Conservation (phyloP, 23 tunicate genomes). For the Oikopleura albicans region DNA sequence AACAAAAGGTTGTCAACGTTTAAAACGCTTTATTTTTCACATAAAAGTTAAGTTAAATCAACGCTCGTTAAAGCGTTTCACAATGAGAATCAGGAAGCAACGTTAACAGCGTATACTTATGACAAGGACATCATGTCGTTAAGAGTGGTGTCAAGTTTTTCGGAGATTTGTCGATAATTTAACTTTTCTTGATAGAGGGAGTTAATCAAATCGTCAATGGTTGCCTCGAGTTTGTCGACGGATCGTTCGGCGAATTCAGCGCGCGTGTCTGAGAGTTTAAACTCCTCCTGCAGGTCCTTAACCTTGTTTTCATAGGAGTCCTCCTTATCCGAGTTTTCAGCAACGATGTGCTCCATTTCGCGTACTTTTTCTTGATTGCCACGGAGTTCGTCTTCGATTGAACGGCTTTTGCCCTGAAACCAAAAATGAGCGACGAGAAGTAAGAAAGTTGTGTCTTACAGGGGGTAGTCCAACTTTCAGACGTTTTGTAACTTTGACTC, state of each 20-base stretch:
- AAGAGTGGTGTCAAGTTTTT: slow-evolving; percentile 89
- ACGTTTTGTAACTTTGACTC: too few relatives aligned
- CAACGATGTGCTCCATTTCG: slow-evolving; percentile 51
- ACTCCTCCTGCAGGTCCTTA: slow-evolving; percentile 45
- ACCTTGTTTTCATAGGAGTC: slow-evolving; percentile 85
- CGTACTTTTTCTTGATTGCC: slow-evolving; percentile 40
- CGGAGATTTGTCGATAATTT: slow-evolving; percentile 80
- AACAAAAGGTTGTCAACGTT: too few relatives aligned
- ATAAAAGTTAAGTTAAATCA: too few relatives aligned
- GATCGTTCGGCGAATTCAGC: slow-evolving; percentile 99
- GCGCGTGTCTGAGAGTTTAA: slow-evolving; percentile 93
- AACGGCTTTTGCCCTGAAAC: slow-evolving; percentile 37
- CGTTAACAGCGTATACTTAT: too few relatives aligned
- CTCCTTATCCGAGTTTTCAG: slow-evolving; percentile 75
- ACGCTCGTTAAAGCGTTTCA: too few relatives aligned
- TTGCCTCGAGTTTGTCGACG: slow-evolving; percentile 83
- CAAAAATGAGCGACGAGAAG: background rate
- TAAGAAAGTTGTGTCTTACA: background rate
- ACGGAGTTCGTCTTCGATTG: slow-evolving; percentile 62
- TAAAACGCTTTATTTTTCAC: too few relatives aligned
- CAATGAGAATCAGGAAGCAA: too few relatives aligned
- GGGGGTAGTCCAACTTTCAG: too few relatives aligned
- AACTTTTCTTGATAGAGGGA: slow-evolving; percentile 84
- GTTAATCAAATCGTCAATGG: slow-evolving; percentile 77
- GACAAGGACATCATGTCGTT: slow-evolving; percentile 73